Conservation (phyloP, 2,113 vertebrate species). For the Fregata magnificens region DNA sequence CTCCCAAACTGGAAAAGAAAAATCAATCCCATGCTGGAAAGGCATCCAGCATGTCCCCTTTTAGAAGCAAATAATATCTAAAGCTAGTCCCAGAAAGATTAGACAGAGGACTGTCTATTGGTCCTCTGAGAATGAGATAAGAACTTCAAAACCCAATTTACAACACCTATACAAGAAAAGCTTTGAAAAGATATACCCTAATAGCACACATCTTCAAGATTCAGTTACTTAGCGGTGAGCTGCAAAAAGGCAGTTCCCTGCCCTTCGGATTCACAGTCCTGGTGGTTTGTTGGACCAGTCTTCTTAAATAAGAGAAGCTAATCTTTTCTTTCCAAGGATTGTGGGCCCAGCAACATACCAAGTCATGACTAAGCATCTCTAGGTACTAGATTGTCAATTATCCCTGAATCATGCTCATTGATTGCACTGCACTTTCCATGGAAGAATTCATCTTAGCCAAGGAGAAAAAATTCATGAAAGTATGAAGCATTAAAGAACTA, state of each 20-base stretch:
- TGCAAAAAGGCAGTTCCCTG: neutral
- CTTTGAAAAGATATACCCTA: neutral
- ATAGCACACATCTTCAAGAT: neutral
- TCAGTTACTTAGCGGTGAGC: neutral
- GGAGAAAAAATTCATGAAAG: neutral
- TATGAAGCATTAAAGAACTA: neutral
- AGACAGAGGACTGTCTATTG: neutral
- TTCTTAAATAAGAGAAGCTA: neutral
- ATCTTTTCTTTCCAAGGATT: neutral
- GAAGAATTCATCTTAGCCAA: neutral
- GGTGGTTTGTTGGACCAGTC: neutral
- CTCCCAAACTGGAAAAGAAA: neutral
- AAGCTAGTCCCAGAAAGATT: neutral
- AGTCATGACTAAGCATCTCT: slow-evolving; percentile 52
- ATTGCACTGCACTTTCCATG: neutral
- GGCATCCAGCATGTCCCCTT: neutral
- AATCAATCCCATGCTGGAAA: neutral
- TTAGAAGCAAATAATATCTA: neutral
- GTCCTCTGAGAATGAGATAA: neutral
- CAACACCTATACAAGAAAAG: neutral
- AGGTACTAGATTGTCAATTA: neutral
- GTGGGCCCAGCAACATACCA: neutral
- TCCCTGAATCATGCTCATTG: neutral
- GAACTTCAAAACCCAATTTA: neutral
- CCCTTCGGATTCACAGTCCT: neutral